Conservation (phyloP, 2,113 vertebrate species). For the Brachypteracias leptosomus region DNA sequence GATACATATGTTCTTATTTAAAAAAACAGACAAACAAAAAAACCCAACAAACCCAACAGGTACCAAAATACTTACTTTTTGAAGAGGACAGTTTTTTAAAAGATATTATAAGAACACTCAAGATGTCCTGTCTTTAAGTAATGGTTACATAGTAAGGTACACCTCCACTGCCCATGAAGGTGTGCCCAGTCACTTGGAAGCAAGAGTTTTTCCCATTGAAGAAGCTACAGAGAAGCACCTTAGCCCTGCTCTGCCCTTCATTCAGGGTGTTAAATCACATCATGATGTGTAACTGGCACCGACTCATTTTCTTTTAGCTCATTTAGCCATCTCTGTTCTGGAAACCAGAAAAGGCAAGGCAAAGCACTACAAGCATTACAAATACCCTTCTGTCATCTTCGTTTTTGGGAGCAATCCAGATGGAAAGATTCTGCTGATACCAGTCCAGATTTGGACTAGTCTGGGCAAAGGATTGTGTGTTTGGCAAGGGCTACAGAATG, state of each 20-base stretch:
- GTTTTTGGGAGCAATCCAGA: constrained; percentile 30
- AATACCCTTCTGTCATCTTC: constrained; percentile 45
- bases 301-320: neutral
- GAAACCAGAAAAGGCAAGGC: constrained; percentile 22
- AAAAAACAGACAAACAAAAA: neutral
- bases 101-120: neutral
- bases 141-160: neutral
- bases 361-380: constrained; percentile 16
- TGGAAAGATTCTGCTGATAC: constrained; percentile 14
- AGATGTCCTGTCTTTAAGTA: neutral
- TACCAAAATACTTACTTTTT: neutral
- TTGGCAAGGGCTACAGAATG: constrained; percentile 21
- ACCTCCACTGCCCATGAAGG: neutral
- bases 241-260: neutral
- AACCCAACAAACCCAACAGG: neutral
- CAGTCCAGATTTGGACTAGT: neutral
- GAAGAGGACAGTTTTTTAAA: neutral
- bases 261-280: neutral
- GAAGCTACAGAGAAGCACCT: neutral
- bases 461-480: constrained; percentile 6
- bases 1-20: neutral
- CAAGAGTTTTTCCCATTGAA: neutral
- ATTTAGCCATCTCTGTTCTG: neutral
- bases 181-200: neutral
- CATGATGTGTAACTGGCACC: neutral